Base-by-base conservation (phyloP, 2,113 vertebrate genomes). In the Ia io region DNA sequence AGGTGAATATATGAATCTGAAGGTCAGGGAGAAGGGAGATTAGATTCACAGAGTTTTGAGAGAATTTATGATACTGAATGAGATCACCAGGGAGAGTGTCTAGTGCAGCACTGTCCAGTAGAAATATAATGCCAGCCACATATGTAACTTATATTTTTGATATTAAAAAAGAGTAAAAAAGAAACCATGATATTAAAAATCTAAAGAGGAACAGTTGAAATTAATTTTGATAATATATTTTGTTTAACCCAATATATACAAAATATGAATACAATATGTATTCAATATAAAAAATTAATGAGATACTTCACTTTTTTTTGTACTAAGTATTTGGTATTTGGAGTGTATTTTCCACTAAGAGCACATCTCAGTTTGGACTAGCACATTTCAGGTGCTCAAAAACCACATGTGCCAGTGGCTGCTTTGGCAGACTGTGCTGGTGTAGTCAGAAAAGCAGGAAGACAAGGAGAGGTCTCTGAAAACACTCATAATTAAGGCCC, bases 211-310 rank as follows among this genome's bases (percentile, higher is more conserved):
- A 78, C 16, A 17, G 10, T 70, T 83, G 13, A 96, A 83, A 70
- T 96, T 88, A 83, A 83, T 88, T 69, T 84, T 59, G 77, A 71
- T 91, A 88, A 77, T 77, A 69, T 65, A 71, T 51, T 94, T 91
- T 77, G n/a, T 53, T 84, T 95, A 76, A 86, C 42, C 22, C n/a
- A 37, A 14, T 51, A 73, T 59, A 28, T 73, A 18, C 5, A 65
- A 42, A 74, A 90, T 49, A 25, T 84, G 63, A 88, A 14, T 32
- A 47, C 16, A 94, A 16, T 40, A 84, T 23, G 4, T 35, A 49
- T 42, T 89, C 7, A 73, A 22, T 49, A 88, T 40, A 65, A 56
- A 88, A 93, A 53, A 14, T 37, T 84, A 84, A 49, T 53, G 44
- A 71, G 10, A 84, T 59, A 78, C 49, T 79, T 84, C 53, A 84